Evolutionary conservation across 2,797 vertebrate genomes (phyloP), one percentile per base, ranked within the genome.

Genomic region (Vespertilio murinus): DNA sequence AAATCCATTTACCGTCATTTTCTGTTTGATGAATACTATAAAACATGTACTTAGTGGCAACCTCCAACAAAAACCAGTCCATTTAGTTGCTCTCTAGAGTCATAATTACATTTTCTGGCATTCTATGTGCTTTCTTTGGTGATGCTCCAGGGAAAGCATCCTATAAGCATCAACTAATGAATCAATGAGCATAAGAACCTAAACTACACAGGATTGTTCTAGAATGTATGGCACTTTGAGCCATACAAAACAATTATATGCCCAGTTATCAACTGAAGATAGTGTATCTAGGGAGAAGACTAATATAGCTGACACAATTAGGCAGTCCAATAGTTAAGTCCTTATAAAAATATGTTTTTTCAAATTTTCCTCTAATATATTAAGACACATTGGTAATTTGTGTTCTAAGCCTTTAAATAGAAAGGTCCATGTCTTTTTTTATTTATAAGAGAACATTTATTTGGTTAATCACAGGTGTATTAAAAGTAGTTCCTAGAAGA

Each of bases 1-100:
- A 91, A 92, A 90, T 79, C 79, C 20, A 35, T 59, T 79, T 88
- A 78, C 85, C 79, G 54, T 89, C 54, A 38, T 91, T 92, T 93
- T 89, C 33, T 35, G 20, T 49, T 70, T 65, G 42, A 94, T 33
- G 77, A 81, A 70, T 69, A 77, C 13, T 40, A 10, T 45, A 78
- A 82, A 77, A 88, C 75, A 65, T 35, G 61, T 8, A 30, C 25
- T 88, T 79, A 38, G 33, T 88, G 85, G 79, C 69, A 90, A 71
- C 2, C 33, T 74, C 71, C 61, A 89, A 64, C 77, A 93, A 89
- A 95, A 95, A 52, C 16, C 42, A 38, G 90, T 88, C 42, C 38
- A 52, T 78, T 52, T 52, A 28, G 3, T 85, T 74, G 18, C 38
- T 82, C 77, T 90, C 38, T 75, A 38, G 13, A 67, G 56, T 70